A percentile compares a stretch with the other conserved stretches of the same genome.
These are phyloP conservation scores for Trichogramma dendrolimi DNA, from an alignment of 2,888 invertebrate genomes.

Conservation along the genomic window DNA sequence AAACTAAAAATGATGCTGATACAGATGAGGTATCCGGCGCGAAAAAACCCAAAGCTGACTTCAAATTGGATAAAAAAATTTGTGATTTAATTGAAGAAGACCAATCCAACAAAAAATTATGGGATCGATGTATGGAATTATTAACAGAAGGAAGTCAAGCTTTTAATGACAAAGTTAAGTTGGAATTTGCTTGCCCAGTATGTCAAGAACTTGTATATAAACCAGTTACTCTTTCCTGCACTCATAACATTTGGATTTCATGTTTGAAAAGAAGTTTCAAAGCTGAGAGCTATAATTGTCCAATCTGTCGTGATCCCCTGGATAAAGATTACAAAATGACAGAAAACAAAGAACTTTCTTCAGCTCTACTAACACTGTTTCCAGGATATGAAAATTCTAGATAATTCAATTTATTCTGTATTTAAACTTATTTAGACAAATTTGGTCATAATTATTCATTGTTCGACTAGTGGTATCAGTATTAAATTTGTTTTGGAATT, in stretches of 20 bases:
- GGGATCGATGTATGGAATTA: constrained; percentile 61
- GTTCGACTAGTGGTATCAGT: too few relatives aligned
- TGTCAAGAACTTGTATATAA: constrained; percentile 69
- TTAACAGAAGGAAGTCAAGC: constrained; percentile 54
- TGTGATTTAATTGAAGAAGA: constrained; percentile 58
- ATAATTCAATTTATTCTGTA: constrained; percentile 20
- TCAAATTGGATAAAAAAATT: constrained; percentile 50
- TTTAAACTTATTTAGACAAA: constrained; percentile 7
- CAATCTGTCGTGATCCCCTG: constrained; percentile 65
- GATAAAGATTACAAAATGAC: constrained; percentile 55
- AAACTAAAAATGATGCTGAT: constrained; percentile 29
- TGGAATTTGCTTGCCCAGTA: constrained; percentile 69
- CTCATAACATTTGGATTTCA: constrained; percentile 70
- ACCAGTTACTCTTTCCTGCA: constrained; percentile 71
- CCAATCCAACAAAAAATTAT: constrained; percentile 61
- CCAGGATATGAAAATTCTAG: constrained; percentile 65
- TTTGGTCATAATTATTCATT: not conserved
- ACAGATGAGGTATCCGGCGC: constrained; percentile 21
- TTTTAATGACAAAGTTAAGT: constrained; percentile 28
- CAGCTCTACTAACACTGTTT: constrained; percentile 60
- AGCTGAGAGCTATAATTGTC: constrained; percentile 63
- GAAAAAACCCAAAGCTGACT: constrained; percentile 51
- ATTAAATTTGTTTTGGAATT: too few relatives aligned
- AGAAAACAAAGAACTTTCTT: constrained; percentile 59
- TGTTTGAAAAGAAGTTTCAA: constrained; percentile 68